Evolutionary conservation across 2,113 vertebrate genomes (phyloP).

Genomic region (Plestiodon gilberti): DNA sequence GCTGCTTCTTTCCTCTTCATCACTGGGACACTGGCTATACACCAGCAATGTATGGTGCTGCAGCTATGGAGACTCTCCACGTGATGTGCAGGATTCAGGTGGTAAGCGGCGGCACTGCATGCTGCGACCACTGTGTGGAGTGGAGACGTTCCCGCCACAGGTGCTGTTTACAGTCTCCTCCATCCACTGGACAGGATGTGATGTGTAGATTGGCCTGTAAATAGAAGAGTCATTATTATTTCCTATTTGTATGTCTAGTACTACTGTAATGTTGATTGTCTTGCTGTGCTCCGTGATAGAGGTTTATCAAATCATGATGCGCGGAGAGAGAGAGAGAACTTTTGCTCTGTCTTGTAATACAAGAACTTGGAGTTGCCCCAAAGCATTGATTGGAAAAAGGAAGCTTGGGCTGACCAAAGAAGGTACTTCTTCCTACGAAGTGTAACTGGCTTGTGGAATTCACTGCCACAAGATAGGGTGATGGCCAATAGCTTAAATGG

Average conservation of each 20-base stretch:
- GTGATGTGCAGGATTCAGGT: neutral
- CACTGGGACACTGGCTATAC: too few relatives aligned
- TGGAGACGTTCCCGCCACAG: neutral
- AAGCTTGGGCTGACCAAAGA: neutral
- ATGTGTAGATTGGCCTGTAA: neutral
- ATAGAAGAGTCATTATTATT: neutral
- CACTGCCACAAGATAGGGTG: neutral
- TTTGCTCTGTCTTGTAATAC: neutral
- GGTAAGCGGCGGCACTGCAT: too few relatives aligned
- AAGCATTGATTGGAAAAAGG: neutral
- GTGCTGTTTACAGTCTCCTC: neutral
- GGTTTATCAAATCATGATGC: neutral
- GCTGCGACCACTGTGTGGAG: neutral
- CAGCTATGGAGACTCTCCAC: neutral
- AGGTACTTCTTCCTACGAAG: neutral
- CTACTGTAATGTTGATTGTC: neutral
- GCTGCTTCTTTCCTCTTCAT: too few relatives aligned
- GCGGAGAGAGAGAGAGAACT: neutral
- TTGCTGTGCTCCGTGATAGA: neutral
- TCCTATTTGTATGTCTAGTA: neutral
- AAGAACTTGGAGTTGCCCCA: too few relatives aligned
- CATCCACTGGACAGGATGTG: neutral
- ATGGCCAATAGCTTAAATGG: neutral
- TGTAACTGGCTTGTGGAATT: neutral
- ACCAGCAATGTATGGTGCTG: neutral